Percentiles rank a stretch among this genome's conserved stretches.
phyloP scores from a whole-genome alignment of 2,797 vertebrate genomes.

The Schizopygopsis pylzovi region DNA sequence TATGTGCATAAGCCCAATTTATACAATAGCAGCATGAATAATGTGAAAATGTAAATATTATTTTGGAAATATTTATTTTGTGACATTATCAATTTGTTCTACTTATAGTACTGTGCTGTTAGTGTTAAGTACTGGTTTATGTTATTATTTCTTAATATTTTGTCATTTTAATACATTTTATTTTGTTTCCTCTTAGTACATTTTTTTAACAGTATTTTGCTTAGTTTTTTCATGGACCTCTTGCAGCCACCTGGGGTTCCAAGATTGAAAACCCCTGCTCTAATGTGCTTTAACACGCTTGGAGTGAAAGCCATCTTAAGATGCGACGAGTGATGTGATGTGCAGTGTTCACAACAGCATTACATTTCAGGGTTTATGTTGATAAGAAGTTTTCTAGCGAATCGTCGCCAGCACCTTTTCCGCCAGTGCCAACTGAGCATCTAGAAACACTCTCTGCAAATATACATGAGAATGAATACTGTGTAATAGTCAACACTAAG shows the following conservation, averaged over 20 bases:
- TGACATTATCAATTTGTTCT: neutral
- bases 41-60: neutral
- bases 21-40: neutral
- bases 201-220: neutral
- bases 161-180: accelerated
- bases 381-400: neutral
- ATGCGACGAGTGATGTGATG: neutral
- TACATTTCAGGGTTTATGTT: neutral
- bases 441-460: conserved; percentile 17
- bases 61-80: neutral
- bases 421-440: neutral
- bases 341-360: neutral
- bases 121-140: neutral
- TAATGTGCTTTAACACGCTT: neutral
- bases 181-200: neutral
- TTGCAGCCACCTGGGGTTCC: neutral
- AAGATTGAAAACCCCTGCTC: neutral
- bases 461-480: conserved; percentile 8
- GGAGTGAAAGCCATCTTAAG: neutral
- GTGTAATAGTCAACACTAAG: conserved; percentile 1
- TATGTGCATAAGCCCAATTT: neutral
- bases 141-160: neutral
- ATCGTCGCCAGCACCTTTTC: neutral
- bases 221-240: neutral
- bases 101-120: neutral